These are phyloP conservation scores for Hofmannophila pseudospretella DNA, from an alignment of 2,888 invertebrate species.

Conservation along the genomic window DNA sequence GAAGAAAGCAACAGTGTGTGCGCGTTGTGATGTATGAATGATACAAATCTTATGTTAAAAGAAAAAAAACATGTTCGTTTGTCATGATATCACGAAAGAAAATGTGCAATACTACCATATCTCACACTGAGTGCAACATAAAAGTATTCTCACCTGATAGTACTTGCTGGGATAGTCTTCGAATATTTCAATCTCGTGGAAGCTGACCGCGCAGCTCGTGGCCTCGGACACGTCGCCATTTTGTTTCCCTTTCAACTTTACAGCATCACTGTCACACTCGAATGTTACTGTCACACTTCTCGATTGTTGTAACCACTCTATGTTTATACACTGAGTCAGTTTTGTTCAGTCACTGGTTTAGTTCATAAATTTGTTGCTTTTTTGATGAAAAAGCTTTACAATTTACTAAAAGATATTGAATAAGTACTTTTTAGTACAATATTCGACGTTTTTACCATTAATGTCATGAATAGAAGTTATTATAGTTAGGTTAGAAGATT, in stretches of 20 bases:
- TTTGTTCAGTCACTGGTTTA: conserved; percentile 1
- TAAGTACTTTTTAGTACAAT: too few species aligned
- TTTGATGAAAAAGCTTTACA: conserved; percentile 8
- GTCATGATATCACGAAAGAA: too few species aligned
- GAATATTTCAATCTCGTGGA: conserved; percentile 63
- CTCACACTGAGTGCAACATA: too few species aligned
- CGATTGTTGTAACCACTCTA: conserved; percentile 2
- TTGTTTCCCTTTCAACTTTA: conserved; percentile 18
- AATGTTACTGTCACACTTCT: conserved; percentile 3
- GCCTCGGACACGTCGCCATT: conserved; percentile 63
- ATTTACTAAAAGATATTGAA: too few species aligned
- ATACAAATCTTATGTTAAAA: too few species aligned
- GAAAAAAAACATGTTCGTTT: too few species aligned
- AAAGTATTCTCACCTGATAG: conserved; percentile 53
- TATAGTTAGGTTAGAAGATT: too few species aligned
- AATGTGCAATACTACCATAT: too few species aligned
- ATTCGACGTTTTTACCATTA: too few species aligned
- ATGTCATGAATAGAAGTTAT: too few species aligned
- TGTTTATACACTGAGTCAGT: conserved; percentile 1
- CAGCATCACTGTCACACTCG: conserved; percentile 8
- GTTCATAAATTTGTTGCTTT: conserved; percentile 10
- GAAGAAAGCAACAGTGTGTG: too few species aligned
- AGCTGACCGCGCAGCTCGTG: conserved; percentile 48
- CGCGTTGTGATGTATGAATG: too few species aligned
- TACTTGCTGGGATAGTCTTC: conserved; percentile 62